Evolutionary conservation across 2,797 vertebrate species (phyloP).

Genomic region (Gymnocypris eckloni): DNA sequence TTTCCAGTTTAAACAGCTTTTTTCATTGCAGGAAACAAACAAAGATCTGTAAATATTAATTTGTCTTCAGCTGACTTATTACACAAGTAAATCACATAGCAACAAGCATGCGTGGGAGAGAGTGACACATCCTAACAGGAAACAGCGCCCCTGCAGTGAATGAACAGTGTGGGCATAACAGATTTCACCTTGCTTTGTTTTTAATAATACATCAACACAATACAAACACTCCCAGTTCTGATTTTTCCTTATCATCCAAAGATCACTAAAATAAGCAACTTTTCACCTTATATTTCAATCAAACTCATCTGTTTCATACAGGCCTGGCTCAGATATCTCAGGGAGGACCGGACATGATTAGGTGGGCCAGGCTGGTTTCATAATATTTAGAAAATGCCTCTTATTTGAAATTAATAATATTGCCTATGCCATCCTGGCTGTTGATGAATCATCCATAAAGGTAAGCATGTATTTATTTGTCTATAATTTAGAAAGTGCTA

Average conservation of each 20-base stretch:
- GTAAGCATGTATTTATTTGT: neutral
- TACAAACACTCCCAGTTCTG: neutral
- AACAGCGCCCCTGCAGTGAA: conserved; percentile 45
- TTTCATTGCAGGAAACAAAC: neutral
- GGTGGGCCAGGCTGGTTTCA: neutral
- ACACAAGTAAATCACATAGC: conserved; percentile 16
- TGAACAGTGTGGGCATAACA: conserved; percentile 32
- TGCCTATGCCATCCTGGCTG: neutral
- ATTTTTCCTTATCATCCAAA: neutral
- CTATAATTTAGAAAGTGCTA: neutral
- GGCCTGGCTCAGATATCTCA: neutral
- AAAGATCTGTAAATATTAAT: neutral
- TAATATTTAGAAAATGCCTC: neutral
- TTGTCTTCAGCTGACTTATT: neutral
- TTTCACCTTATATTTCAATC: neutral
- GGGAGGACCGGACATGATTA: neutral
- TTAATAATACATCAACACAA: neutral
- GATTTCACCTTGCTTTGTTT: neutral
- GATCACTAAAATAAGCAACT: neutral
- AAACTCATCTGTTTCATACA: neutral
- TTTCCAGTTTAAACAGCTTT: conserved; percentile 18
- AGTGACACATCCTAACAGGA: neutral
- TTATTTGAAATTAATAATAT: neutral
- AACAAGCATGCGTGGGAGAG: conserved; percentile 1
- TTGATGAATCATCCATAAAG: neutral